A percentile compares a stretch with the other conserved stretches of the same genome.
These are phyloP conservation scores for Erpornis zantholeuca DNA, from an alignment of 2,113 vertebrate genomes.

Conservation along the genomic window DNA sequence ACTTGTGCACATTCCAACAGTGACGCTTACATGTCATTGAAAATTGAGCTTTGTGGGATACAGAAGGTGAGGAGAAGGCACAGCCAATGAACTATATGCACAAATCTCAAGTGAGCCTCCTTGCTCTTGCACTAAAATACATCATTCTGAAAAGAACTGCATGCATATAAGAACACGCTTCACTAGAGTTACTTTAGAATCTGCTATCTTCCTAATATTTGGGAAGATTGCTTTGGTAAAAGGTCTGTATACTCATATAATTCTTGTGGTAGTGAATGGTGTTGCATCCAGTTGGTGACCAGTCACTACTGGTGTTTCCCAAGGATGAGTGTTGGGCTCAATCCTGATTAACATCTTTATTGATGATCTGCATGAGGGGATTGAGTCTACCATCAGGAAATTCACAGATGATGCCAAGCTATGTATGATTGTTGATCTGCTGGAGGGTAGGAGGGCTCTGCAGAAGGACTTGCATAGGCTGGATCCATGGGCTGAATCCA, in stretches of 20 bases:
- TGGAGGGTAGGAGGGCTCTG: not conserved
- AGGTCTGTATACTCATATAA: not conserved
- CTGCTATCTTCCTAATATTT: not conserved
- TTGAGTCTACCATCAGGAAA: not conserved
- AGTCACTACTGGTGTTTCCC: not conserved
- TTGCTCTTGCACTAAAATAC: not conserved
- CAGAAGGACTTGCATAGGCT: not conserved
- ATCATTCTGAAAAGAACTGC: not conserved
- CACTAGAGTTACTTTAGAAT: not conserved
- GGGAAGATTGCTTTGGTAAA: not conserved
- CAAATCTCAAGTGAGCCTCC: not conserved
- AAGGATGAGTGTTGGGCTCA: not conserved
- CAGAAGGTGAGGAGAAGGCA: not conserved
- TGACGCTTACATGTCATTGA: not conserved
- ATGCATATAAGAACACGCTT: not conserved
- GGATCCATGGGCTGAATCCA: not conserved
- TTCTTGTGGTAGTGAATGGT: not conserved
- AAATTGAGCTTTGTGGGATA: not conserved
- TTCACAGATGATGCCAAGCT: accelerated
- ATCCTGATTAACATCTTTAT: not conserved
- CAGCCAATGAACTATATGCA: not conserved
- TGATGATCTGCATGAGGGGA: not conserved
- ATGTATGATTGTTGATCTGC: not conserved
- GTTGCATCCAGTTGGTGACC: not conserved
- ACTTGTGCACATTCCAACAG: not conserved